Conservation (phyloP, 2,888 invertebrate genomes). For the Conistra vaccinii region DNA sequence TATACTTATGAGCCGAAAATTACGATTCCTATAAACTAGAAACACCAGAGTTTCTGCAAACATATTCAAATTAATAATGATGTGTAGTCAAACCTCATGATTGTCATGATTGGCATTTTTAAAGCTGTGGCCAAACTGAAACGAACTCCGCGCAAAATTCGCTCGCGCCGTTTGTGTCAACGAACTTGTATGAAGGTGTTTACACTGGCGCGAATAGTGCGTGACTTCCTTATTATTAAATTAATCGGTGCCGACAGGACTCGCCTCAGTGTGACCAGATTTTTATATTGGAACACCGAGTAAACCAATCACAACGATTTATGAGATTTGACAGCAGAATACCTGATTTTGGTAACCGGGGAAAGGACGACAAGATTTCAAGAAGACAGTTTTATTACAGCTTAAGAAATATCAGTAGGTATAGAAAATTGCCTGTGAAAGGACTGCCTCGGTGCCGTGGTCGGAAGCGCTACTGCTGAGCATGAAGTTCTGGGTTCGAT, state of each 20-base stretch:
- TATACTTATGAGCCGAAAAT: too few relatives aligned
- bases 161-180: background rate
- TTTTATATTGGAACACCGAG: background rate
- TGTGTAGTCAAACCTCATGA: too few relatives aligned
- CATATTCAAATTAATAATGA: too few relatives aligned
- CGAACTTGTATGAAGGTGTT: background rate
- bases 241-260: background rate
- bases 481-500: too few relatives aligned
- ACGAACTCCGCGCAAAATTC: too few relatives aligned
- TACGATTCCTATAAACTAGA: too few relatives aligned
- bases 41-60: too few relatives aligned
- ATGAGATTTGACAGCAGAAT: background rate
- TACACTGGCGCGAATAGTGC: background rate
- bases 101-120: too few relatives aligned
- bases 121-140: too few relatives aligned
- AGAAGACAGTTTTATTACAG: slow-evolving; percentile 5
- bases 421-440: background rate
- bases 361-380: background rate
- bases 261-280: background rate
- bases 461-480: too few relatives aligned
- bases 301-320: background rate
- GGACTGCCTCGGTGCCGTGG: too few relatives aligned
- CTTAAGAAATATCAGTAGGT: background rate
- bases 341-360: background rate
- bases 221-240: background rate